Evolutionary conservation across 2,888 invertebrate species (phyloP).

Genomic region (Rhagonycha fulva): DNA sequence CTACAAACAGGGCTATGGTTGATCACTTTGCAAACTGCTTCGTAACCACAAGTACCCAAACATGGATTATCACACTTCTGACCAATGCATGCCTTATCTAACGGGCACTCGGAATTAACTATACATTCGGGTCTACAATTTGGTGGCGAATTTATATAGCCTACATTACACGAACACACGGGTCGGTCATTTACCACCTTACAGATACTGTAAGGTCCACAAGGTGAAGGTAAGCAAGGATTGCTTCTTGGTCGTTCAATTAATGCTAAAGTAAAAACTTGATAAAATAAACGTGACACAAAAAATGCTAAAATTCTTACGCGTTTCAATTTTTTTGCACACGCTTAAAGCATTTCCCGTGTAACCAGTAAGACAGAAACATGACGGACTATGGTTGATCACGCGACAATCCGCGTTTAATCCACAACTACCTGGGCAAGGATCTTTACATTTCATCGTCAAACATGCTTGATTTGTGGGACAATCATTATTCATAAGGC

Average conservation of each 20-base stretch:
- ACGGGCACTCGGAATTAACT: constrained; percentile 76
- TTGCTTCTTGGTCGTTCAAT: constrained; percentile 58
- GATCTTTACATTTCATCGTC: constrained; percentile 78
- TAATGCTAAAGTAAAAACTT: constrained; percentile 29
- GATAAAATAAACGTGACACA: constrained; percentile 4
- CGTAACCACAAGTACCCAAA: constrained; percentile 74
- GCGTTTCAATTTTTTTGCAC: constrained; percentile 53
- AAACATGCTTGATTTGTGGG: constrained; percentile 72
- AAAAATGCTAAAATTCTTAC: constrained; percentile 28
- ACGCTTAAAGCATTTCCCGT: constrained; percentile 73
- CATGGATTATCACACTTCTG: constrained; percentile 81
- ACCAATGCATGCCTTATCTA: constrained; percentile 75
- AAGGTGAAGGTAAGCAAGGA: constrained; percentile 78
- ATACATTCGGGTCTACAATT: constrained; percentile 79
- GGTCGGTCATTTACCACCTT: constrained; percentile 72
- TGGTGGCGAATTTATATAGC: constrained; percentile 76
- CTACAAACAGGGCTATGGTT: constrained; percentile 82
- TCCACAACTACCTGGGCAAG: constrained; percentile 79
- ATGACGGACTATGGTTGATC: constrained; percentile 76
- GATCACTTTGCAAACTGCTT: constrained; percentile 77
- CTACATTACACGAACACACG: constrained; percentile 75
- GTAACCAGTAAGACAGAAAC: constrained; percentile 73
- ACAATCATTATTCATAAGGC: constrained; percentile 78
- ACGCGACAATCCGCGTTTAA: constrained; percentile 77
- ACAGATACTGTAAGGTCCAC: constrained; percentile 79